Conservation (phyloP, 2,797 vertebrate genomes). For the Octomys mimax region DNA sequence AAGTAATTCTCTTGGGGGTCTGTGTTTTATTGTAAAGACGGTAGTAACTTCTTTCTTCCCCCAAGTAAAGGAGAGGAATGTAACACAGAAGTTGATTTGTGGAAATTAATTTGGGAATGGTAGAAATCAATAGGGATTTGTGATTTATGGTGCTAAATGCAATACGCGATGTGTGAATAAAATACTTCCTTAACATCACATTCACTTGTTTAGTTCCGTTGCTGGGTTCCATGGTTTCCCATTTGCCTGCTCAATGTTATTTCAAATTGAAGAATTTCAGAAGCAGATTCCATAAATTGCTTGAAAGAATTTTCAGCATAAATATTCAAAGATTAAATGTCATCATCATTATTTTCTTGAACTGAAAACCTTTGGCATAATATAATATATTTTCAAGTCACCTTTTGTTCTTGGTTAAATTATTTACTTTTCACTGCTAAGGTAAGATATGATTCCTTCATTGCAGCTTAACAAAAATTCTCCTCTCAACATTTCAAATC, state of each 20-base stretch:
- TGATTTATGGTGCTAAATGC: neutral
- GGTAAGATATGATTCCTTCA: slow-evolving; percentile 22
- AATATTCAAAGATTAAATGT: slow-evolving; percentile 77
- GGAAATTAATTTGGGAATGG: slow-evolving; percentile 50
- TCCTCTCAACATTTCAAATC: slow-evolving; percentile 24
- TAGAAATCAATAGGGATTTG: slow-evolving; percentile 37
- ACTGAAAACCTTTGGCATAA: slow-evolving; percentile 64
- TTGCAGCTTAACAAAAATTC: neutral
- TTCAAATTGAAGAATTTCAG: slow-evolving; percentile 67
- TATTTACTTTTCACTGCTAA: slow-evolving; percentile 56
- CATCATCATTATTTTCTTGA: slow-evolving; percentile 71
- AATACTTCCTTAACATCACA: neutral
- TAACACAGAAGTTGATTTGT: neutral
- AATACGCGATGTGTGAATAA: slow-evolving; percentile 36
- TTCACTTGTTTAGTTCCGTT: neutral
- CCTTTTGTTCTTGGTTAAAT: slow-evolving; percentile 56
- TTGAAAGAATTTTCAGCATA: slow-evolving; percentile 61
- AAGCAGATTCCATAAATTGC: slow-evolving; percentile 50
- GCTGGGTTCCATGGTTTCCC: neutral
- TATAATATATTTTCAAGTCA: slow-evolving; percentile 71
- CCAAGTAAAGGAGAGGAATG: neutral
- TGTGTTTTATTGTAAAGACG: slow-evolving; percentile 47
- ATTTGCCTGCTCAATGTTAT: slow-evolving; percentile 42
- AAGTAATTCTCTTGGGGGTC: neutral
- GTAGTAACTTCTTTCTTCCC: neutral